Base-by-base conservation (phyloP, 2,113 vertebrate species). In the Oreochromis tanganicae region DNA sequence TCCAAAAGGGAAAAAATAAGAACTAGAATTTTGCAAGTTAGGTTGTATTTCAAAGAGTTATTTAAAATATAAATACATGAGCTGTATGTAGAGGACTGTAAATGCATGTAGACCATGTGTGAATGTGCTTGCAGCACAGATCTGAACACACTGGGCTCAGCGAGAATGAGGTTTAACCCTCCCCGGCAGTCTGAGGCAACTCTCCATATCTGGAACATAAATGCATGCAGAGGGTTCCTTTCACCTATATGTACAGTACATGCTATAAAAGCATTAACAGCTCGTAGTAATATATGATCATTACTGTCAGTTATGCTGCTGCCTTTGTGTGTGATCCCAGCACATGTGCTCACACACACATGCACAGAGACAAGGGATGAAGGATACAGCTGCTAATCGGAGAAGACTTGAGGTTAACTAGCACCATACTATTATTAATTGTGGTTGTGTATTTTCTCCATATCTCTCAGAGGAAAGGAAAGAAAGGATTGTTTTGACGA, bases 231-330 rank as follows among this genome's bases (percentile, higher is more conserved):
- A 66, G 75, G 82, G 9, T 41, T 24, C 4, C 59, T 68, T 80
- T 66, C 81, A 41, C 71, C 61, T 57, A 10, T 80, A 36, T 82
- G 32, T 61, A 50, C 16, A n/a, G 32, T 61, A 50, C 16, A n/a
- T 13, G 10, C 17, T 78, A 34, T 50, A 78, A 50, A 56, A 46
- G 36, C 59, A 29, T 61, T 38, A 78, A 48, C 9, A 19, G 85
- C 46, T 1, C 38, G 83, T 29, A 43, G 38, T 91, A 85, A 90
- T 91, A 84, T 91, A 85, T 73, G 85, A 85, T 91, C 83, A 82
- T 91, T 87, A 88, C 12, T 24, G 78, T 87, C 81, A 73, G 86
- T 27, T 27, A 34, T 43, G 85, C 71, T 73, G 80, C 73, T 80
- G 84, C 82, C 82, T 66, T 38, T 38, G 61, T 56, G 10, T 11